These are phyloP conservation scores for Tachysurus vachellii DNA, from an alignment of 2,113 vertebrate genomes.

Conservation along the genomic window DNA sequence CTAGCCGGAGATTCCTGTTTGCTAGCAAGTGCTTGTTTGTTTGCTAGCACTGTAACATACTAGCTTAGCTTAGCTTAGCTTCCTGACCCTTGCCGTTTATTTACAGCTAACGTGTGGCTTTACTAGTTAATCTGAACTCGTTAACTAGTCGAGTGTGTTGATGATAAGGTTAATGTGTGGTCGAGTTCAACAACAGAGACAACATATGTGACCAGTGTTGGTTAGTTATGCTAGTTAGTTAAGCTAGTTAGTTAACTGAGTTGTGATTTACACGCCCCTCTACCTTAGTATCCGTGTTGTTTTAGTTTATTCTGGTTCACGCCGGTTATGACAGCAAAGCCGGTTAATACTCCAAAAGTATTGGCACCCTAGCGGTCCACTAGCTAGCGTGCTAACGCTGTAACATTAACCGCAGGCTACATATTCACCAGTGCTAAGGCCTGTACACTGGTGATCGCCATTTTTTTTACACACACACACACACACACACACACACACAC, in stretches of 20 bases:
- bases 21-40: background rate
- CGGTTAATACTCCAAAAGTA: too few relatives aligned
- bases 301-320: background rate
- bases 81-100: too few relatives aligned
- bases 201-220: background rate
- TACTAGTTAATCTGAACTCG: background rate
- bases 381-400: background rate
- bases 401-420: background rate
- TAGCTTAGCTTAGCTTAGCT: background rate
- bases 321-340: background rate
- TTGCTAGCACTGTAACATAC: background rate
- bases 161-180: background rate
- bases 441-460: slow-evolving; percentile 26
- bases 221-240: background rate
- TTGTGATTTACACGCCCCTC: background rate
- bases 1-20: background rate
- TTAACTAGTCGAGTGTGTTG: background rate
- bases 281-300: background rate
- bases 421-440: background rate
- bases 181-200: background rate
- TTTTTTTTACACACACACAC: background rate
- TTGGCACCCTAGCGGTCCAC: too few relatives aligned
- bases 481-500: slow-evolving; percentile 2
- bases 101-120: background rate
- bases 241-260: background rate